Base-by-base conservation (phyloP, 2,797 vertebrate genomes). In the Menidia menidia region DNA sequence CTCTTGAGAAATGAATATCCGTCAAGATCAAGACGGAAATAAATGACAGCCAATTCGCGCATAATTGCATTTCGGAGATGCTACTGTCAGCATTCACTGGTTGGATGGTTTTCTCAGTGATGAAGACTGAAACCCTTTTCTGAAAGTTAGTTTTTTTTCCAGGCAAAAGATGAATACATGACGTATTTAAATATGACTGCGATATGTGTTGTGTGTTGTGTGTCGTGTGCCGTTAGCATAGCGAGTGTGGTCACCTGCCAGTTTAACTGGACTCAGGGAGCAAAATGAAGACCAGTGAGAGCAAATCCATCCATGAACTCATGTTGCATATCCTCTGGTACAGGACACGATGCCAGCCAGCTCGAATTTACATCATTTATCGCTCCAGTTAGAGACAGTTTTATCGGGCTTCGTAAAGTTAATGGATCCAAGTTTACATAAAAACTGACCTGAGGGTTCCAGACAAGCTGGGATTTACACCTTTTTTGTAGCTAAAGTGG, bases 21-120 rank as follows among this genome's bases (percentile, higher is more conserved):
- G 25, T 25, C 25, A 25, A 25, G 25, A 25, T 25, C 25, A 25
- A 25, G 25, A 25, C 25, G 25, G 25, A 54, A 15, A 64, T 35
- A 13, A 44, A 60, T 7, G 39, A 68, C 44, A 30, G 42, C 39
- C 63, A 14, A 60, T 33, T 53, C 71, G 64, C 64, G 62, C 43
- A 64, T 3, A 41, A 16, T 33, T 10, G 58, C 19, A 25, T 25
- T 25, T 25, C 25, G 25, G 25, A 25, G 25, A 25, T 25, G 25
- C 70, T 83, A 76, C 69, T 75, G 81, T 84, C 82, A 78, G 64
- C 72, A 60, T 63, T 75, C 78, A 71, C 78, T 81, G 75, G 58
- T 68, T 81, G 78, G 67, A 55, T 75, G 53, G 68, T 83, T 44
- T 61, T 44, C 44, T 68, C 74, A 47, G n/a, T 64, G 19, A 15